Percentiles rank a stretch among this genome's conserved stretches.
phyloP scores from a whole-genome alignment of 1,140 invertebrate genomes.

The Drosophila carrolli region DNA sequence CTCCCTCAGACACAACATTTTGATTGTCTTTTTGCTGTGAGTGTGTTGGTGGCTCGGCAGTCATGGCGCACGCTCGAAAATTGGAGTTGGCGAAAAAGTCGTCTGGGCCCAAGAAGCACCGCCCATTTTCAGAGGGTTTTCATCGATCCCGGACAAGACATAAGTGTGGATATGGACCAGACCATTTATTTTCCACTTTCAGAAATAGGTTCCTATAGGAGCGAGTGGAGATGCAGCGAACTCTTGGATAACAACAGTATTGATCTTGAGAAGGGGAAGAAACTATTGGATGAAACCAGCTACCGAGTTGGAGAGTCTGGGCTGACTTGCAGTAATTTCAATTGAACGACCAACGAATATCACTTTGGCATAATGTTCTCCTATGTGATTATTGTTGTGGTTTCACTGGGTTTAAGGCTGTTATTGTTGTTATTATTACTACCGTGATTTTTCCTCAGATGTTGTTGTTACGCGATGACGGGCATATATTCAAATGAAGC shows the following conservation, averaged over 20 bases:
- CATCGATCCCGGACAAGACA: slow-evolving; percentile 67
- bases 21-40: slow-evolving; percentile 5
- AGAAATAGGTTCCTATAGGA: slow-evolving; percentile 32
- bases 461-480: slow-evolving; percentile 65
- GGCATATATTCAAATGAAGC: slow-evolving; percentile 75
- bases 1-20: slow-evolving; percentile 13
- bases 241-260: slow-evolving; percentile 23
- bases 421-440: slow-evolving; percentile 73
- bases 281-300: slow-evolving; percentile 41
- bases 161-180: slow-evolving; percentile 48
- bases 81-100: slow-evolving; percentile 25
- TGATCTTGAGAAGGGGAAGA: slow-evolving; percentile 41
- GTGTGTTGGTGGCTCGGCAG: slow-evolving; percentile 36
- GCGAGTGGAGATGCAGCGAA: slow-evolving; percentile 45
- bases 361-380: slow-evolving; percentile 74
- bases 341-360: slow-evolving; percentile 75
- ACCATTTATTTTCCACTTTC: slow-evolving; percentile 68
- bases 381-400: slow-evolving; percentile 61
- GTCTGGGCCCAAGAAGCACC: slow-evolving; percentile 60
- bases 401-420: slow-evolving; percentile 30
- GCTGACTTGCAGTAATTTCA: slow-evolving; percentile 82
- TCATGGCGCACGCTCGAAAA: slow-evolving; percentile 75
- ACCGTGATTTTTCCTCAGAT: slow-evolving; percentile 66
- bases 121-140: slow-evolving; percentile 77
- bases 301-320: slow-evolving; percentile 64